These are phyloP conservation scores for Entomobrya proxima DNA, from an alignment of 2,888 invertebrate species.

Conservation along the genomic window DNA sequence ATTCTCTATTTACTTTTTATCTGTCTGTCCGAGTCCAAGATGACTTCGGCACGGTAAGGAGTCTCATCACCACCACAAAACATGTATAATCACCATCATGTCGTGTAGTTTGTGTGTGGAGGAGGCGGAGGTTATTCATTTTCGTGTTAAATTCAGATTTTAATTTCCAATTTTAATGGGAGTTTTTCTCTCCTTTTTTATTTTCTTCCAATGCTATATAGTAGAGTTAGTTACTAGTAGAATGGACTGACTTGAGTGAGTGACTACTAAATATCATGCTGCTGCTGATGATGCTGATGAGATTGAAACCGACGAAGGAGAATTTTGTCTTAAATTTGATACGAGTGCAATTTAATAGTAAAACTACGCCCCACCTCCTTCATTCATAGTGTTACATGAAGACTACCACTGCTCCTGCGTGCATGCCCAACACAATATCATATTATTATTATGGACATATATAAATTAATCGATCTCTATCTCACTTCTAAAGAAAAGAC, in stretches of 20 bases:
- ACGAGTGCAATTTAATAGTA: constrained; percentile 64
- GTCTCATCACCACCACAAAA: background rate
- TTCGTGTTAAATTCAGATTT: constrained; percentile 56
- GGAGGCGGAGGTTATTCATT: constrained; percentile 32
- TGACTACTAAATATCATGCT: constrained; percentile 14
- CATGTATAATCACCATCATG: constrained; percentile 6
- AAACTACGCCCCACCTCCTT: constrained; percentile 52
- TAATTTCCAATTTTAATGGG: constrained; percentile 49
- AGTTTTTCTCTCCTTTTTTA: background rate
- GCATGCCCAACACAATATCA: background rate
- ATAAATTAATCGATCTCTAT: constrained; percentile 67
- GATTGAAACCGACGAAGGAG: background rate
- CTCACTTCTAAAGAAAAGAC: constrained; percentile 17
- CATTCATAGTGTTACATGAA: constrained; percentile 20
- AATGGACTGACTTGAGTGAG: background rate
- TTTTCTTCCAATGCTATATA: background rate
- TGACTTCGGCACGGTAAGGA: background rate
- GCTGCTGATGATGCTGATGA: background rate
- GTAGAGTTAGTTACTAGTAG: background rate
- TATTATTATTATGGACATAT: constrained; percentile 52
- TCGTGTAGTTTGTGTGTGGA: background rate
- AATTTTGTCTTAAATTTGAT: constrained; percentile 53
- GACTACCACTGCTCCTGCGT: background rate
- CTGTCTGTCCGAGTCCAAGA: too few species aligned
- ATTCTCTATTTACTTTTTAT: background rate